Conservation (phyloP, 2,888 invertebrate genomes). For the Cheilosia grossa region DNA sequence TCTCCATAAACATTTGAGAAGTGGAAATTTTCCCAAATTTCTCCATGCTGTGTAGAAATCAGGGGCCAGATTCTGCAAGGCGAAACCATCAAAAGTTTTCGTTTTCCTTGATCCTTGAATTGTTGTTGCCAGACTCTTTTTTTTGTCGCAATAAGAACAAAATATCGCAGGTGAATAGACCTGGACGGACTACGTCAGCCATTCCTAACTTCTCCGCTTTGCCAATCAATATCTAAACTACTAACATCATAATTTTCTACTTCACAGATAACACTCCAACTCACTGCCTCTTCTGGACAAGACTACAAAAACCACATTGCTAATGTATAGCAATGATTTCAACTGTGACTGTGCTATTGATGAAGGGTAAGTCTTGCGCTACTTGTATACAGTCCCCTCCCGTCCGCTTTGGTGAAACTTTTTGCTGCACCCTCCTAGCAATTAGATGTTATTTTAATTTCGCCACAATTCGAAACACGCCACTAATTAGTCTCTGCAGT, state of each 20-base stretch:
- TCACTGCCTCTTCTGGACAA: slow-evolving; percentile 41
- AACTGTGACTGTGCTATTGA: slow-evolving; percentile 62
- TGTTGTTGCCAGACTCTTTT: no score
- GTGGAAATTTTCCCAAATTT: no score
- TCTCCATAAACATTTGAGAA: no score
- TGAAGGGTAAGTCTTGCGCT: slow-evolving; percentile 50
- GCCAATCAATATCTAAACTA: no score
- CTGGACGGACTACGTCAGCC: no score
- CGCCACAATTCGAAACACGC: slow-evolving; percentile 48
- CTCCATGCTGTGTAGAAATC: no score
- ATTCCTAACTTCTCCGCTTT: no score
- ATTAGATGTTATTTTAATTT: slow-evolving; percentile 48
- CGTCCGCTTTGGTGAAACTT: background rate
- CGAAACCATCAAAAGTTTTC: no score
- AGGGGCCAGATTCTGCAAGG: no score
- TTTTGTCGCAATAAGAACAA: no score
- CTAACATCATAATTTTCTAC: background rate
- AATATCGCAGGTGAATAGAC: no score
- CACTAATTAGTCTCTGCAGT: slow-evolving; percentile 57
- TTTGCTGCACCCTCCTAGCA: background rate
- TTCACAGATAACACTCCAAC: slow-evolving; percentile 9
- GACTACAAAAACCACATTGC: slow-evolving; percentile 50
- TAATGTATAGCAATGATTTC: slow-evolving; percentile 72
- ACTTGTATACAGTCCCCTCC: background rate
- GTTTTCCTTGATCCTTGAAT: no score